Conservation (phyloP, 2,888 invertebrate species). For the Scaptomyza parva region DNA sequence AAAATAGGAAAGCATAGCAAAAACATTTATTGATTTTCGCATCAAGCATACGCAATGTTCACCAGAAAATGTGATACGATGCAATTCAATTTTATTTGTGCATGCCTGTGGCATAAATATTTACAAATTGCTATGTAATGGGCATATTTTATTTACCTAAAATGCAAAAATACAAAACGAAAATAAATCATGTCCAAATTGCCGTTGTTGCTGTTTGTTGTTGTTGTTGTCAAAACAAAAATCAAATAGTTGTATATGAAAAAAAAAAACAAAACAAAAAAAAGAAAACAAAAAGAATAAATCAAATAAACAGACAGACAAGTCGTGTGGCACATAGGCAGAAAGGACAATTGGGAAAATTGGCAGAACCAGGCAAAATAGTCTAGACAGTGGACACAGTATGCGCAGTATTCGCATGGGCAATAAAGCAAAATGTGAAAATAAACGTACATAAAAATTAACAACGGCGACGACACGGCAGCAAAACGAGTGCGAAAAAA, state of each 20-base stretch:
- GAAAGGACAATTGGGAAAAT: slow-evolving; percentile 26
- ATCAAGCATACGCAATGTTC: slow-evolving; percentile 39
- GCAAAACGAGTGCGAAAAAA: slow-evolving; percentile 57
- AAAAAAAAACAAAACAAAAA: neutral
- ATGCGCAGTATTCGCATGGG: slow-evolving; percentile 38
- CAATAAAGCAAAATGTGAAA: slow-evolving; percentile 76
- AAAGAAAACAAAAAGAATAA: slow-evolving; percentile 16
- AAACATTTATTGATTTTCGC: slow-evolving; percentile 63
- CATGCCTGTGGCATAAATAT: slow-evolving; percentile 58
- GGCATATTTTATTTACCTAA: slow-evolving; percentile 57
- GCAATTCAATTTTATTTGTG: slow-evolving; percentile 44
- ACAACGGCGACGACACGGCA: slow-evolving; percentile 75
- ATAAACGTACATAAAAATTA: slow-evolving; percentile 69
- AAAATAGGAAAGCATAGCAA: slow-evolving; percentile 29
- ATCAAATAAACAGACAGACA: slow-evolving; percentile 25
- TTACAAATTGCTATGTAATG: slow-evolving; percentile 45
- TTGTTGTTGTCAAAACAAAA: slow-evolving; percentile 52
- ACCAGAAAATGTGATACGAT: slow-evolving; percentile 2
- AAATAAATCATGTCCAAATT: slow-evolving; percentile 47
- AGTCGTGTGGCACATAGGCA: slow-evolving; percentile 12
- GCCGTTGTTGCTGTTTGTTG: neutral
- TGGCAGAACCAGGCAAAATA: slow-evolving; percentile 26
- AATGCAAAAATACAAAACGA: slow-evolving; percentile 12
- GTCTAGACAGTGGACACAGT: slow-evolving; percentile 60
- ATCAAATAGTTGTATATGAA: slow-evolving; percentile 49